Conservation (phyloP, 2,113 vertebrate species). For the Eidolon helvum region DNA sequence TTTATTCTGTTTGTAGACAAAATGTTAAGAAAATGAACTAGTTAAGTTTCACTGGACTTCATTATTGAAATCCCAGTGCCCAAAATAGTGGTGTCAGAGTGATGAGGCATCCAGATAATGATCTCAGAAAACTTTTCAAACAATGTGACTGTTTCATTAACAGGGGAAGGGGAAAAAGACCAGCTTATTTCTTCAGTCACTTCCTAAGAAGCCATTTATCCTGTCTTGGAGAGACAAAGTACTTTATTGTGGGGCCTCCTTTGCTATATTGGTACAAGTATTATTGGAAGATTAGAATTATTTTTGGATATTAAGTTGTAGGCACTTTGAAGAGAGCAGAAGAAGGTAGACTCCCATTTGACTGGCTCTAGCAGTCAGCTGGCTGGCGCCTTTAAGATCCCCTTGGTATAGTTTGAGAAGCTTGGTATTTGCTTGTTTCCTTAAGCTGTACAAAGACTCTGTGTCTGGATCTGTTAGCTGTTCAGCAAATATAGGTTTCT, state of each 20-base stretch:
- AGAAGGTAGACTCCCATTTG: neutral
- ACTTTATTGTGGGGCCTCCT: neutral
- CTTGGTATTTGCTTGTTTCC: neutral
- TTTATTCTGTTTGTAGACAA: neutral
- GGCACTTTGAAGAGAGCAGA: neutral
- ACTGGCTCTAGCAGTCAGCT: neutral
- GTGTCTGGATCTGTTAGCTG: neutral
- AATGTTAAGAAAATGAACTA: neutral
- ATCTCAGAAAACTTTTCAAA: slow-evolving; percentile 36
- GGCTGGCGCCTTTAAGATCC: neutral
- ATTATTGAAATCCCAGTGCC: slow-evolving; percentile 31
- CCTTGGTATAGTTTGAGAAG: neutral
- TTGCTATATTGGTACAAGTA: neutral
- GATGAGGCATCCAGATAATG: neutral
- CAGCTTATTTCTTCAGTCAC: neutral
- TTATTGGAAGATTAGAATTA: neutral
- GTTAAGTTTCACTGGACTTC: neutral
- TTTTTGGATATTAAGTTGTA: neutral
- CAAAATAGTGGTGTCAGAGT: neutral
- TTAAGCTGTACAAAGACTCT: neutral
- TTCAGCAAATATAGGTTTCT: neutral
- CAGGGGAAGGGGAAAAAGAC: neutral
- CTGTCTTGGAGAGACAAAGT: neutral
- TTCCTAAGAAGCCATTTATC: neutral
- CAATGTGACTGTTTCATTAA: slow-evolving; percentile 20